phyloP scores from a whole-genome alignment of 2,888 invertebrate genomes.

The Stenchaetothrips biformis region DNA sequence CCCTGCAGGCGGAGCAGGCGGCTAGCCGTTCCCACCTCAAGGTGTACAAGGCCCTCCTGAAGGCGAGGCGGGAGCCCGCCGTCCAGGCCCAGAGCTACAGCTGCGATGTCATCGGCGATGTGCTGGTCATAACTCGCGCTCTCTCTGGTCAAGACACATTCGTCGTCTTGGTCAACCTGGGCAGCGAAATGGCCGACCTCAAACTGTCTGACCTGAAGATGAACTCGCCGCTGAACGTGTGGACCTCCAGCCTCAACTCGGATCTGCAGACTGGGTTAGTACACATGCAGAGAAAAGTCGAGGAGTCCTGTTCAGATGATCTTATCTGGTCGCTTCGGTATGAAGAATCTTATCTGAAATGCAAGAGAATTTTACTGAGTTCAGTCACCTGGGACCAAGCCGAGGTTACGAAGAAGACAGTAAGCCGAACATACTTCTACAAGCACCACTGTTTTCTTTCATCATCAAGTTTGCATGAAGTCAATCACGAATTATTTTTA shows the following conservation, averaged over 20 bases:
- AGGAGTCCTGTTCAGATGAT: too few relatives aligned
- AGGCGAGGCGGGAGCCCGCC: slow-evolving; percentile 27
- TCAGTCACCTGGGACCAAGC: too few relatives aligned
- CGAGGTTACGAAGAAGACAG: too few relatives aligned
- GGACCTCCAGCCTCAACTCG: slow-evolving; percentile 25
- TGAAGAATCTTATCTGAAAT: too few relatives aligned
- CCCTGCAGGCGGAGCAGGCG: slow-evolving; percentile 33
- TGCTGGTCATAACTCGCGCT: not conserved
- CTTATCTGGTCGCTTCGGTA: too few relatives aligned
- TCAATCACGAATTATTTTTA: too few relatives aligned
- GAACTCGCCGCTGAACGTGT: not conserved
- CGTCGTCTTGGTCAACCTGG: not conserved
- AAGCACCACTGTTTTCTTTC: too few relatives aligned
- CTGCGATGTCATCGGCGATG: not conserved
- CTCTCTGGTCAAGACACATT: not conserved
- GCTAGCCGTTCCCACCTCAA: slow-evolving; percentile 35
- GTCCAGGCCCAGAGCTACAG: not conserved
- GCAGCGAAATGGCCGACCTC: not conserved
- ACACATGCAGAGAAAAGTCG: too few relatives aligned
- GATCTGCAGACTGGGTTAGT: slow-evolving; percentile 27
- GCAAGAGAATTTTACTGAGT: too few relatives aligned
- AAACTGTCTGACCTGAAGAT: not conserved
- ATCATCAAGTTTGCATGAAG: too few relatives aligned
- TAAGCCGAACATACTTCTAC: too few relatives aligned
- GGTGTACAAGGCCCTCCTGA: slow-evolving; percentile 36